phyloP scores from a whole-genome alignment of 1,140 invertebrate species.

The Homarus americanus region DNA sequence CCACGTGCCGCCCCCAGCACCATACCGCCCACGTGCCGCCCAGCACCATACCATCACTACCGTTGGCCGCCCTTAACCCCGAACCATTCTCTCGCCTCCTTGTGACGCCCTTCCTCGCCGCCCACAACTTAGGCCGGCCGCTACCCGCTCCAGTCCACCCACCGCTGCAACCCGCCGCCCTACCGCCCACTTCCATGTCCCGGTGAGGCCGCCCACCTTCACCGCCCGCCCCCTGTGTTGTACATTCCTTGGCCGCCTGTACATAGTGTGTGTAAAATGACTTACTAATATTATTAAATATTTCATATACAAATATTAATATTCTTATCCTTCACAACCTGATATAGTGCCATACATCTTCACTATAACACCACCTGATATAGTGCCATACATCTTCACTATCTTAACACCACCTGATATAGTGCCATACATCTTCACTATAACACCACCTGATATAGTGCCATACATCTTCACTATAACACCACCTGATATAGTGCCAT shows the following conservation, averaged over 20 bases:
- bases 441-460: too few species aligned
- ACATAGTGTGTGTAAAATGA: background rate
- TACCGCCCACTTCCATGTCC: conserved; percentile 13
- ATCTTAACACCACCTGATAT: too few species aligned
- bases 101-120: conserved; percentile 11
- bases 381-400: too few species aligned
- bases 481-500: too few species aligned
- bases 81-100: conserved; percentile 47
- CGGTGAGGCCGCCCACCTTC: conserved; percentile 36
- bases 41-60: conserved; percentile 17
- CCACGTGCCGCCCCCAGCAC: conserved; percentile 70
- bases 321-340: background rate
- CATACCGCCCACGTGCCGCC: conserved; percentile 65
- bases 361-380: too few species aligned
- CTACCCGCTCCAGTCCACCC: background rate
- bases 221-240: background rate
- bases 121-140: background rate
- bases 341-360: too few species aligned
- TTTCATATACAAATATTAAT: conserved; percentile 9
- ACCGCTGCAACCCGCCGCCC: conserved; percentile 2
- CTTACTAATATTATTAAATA: conserved; percentile 27
- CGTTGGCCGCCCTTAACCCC: conserved; percentile 29
- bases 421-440: too few species aligned
- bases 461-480: too few species aligned
- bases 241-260: conserved; percentile 14